These are phyloP conservation scores for Triops cancriformis DNA, from an alignment of 1,140 invertebrate genomes.

Conservation along the genomic window DNA sequence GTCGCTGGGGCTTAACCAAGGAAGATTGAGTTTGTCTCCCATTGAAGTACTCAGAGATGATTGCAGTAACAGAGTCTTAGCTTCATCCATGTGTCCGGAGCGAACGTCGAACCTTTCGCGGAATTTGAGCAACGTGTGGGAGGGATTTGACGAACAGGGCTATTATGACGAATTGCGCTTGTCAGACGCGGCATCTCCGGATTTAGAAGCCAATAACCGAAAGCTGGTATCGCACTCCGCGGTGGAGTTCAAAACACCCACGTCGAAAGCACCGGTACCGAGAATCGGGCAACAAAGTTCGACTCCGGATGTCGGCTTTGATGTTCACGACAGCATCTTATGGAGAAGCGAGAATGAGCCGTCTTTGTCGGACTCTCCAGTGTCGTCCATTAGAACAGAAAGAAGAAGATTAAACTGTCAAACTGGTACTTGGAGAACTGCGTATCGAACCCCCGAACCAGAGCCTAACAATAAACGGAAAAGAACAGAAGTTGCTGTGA, in stretches of 20 bases:
- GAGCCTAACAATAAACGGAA: constrained; percentile 18
- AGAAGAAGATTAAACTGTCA: neutral
- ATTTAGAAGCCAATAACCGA: neutral
- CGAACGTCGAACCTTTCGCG: neutral
- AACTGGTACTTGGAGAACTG: neutral
- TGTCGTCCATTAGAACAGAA: neutral
- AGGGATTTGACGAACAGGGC: neutral
- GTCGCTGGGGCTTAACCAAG: neutral
- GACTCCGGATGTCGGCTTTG: neutral
- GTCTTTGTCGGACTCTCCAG: neutral
- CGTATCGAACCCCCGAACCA: neutral
- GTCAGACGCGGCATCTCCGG: neutral
- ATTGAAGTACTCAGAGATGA: neutral
- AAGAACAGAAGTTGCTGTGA: constrained; percentile 30
- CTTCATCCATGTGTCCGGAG: neutral
- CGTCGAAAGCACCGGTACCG: neutral
- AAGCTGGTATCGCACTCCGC: neutral
- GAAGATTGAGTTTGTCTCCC: neutral
- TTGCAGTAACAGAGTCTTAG: neutral
- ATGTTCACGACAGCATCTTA: neutral
- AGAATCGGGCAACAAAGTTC: neutral
- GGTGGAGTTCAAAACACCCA: neutral
- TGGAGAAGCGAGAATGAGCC: neutral
- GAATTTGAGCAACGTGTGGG: neutral
- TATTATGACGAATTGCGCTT: neutral